These are phyloP conservation scores for Cuculus canorus DNA, from an alignment of 2,797 vertebrate species.

Conservation along the genomic window DNA sequence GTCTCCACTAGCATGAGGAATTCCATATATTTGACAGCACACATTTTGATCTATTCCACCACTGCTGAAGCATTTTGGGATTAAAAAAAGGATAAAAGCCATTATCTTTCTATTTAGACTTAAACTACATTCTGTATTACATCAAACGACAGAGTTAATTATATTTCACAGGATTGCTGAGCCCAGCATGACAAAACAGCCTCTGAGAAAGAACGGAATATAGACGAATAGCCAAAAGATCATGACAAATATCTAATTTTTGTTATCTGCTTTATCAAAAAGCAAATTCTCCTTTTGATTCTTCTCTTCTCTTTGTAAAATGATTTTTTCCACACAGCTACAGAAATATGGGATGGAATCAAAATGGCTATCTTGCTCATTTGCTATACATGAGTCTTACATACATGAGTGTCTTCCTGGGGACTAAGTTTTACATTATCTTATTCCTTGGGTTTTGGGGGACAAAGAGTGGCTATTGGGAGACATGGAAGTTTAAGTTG, in stretches of 20 bases:
- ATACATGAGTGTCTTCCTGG: neutral
- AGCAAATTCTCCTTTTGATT: neutral
- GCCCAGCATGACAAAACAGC: neutral
- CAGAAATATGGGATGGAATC: neutral
- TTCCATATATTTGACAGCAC: neutral
- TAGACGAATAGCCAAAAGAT: neutral
- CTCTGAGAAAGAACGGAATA: neutral
- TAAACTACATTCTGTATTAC: neutral
- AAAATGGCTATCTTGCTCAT: neutral
- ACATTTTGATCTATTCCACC: neutral
- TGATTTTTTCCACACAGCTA: neutral
- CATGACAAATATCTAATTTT: neutral
- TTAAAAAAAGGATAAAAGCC: neutral
- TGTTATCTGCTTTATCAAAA: neutral
- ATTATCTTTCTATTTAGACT: constrained; percentile 6
- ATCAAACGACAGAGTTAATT: neutral
- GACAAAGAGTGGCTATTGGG: neutral
- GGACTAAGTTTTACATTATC: neutral
- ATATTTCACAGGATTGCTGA: neutral
- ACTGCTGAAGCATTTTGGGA: neutral
- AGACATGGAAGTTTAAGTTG: neutral
- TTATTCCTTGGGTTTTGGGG: neutral
- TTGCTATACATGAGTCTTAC: neutral
- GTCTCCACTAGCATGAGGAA: neutral
- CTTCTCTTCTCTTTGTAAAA: neutral